phyloP scores from a whole-genome alignment of 2,888 invertebrate genomes.

The Orchesellides sinensis region DNA sequence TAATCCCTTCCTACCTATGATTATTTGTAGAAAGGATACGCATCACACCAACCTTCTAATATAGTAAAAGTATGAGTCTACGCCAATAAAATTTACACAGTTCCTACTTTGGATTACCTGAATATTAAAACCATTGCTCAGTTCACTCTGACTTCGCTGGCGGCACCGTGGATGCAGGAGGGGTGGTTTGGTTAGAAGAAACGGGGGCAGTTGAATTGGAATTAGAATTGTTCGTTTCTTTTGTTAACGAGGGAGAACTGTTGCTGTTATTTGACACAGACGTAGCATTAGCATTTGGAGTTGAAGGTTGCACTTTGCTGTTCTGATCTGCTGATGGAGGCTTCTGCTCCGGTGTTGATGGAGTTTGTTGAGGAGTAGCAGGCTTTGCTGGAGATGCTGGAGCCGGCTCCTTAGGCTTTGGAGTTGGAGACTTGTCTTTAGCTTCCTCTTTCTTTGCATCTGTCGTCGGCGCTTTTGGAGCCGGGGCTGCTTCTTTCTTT shows the following conservation, averaged over 20 bases:
- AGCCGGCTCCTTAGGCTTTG: constrained; percentile 41
- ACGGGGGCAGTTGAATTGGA: constrained; percentile 43
- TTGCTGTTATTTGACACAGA: constrained; percentile 44
- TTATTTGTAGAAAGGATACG: constrained; percentile 40
- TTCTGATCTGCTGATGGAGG: constrained; percentile 54
- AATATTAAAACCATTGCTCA: constrained; percentile 59
- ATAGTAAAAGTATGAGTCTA: constrained; percentile 56
- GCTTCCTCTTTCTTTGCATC: constrained; percentile 66
- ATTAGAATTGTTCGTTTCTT: constrained; percentile 46
- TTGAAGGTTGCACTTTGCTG: constrained; percentile 62
- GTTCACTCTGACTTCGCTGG: constrained; percentile 61
- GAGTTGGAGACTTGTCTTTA: constrained; percentile 41
- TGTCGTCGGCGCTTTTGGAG: constrained; percentile 40
- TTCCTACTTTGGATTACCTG: constrained; percentile 59
- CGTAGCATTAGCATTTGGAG: constrained; percentile 55
- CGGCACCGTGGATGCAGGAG: constrained; percentile 55
- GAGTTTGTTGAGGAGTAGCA: constrained; percentile 40
- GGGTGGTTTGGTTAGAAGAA: constrained; percentile 33
- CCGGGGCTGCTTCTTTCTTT: constrained; percentile 60
- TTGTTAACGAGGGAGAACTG: constrained; percentile 56
- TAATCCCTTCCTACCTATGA: constrained; percentile 50
- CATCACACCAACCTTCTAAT: constrained; percentile 48
- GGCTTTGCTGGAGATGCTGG: constrained; percentile 46
- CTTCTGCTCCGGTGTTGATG: constrained; percentile 54
- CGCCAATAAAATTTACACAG: constrained; percentile 53